Conservation (phyloP, 2,113 vertebrate species). For the Sphyrna mokarran region DNA sequence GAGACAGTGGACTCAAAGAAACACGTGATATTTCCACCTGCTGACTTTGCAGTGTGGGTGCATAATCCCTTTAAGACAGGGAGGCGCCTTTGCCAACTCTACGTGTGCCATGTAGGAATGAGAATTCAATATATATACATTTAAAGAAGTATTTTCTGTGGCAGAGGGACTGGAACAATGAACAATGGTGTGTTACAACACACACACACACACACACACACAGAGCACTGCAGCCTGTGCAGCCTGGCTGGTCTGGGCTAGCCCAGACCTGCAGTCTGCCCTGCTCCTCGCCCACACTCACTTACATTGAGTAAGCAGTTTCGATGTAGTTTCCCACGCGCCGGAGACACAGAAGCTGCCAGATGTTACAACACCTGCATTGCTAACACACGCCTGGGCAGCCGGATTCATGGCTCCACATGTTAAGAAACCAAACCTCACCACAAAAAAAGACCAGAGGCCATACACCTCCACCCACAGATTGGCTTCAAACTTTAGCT, state of each 20-base stretch:
- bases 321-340: conserved; percentile 42
- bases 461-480: conserved; percentile 2
- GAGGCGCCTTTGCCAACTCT: neutral
- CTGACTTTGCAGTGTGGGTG: neutral
- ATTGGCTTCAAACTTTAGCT: conserved; percentile 26
- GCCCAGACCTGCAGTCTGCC: conserved; percentile 10
- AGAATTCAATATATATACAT: neutral
- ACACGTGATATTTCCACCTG: neutral
- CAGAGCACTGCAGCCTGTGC: neutral
- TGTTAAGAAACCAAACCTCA: conserved; percentile 16
- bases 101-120: neutral
- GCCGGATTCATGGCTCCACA: conserved; percentile 16
- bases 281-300: conserved; percentile 39
- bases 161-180: neutral
- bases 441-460: neutral
- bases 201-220: neutral
- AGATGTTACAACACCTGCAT: conserved; percentile 33
- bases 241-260: neutral
- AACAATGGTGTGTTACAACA: neutral
- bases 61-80: neutral
- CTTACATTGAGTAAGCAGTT: conserved; percentile 46
- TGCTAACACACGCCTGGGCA: conserved; percentile 23
- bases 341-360: conserved; percentile 28
- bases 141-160: neutral
- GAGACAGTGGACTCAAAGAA: neutral